Evolutionary conservation across 2,797 vertebrate species (phyloP), one percentile per base, ranked within the genome.

Genomic region (Pipistrellus pygmaeus): DNA sequence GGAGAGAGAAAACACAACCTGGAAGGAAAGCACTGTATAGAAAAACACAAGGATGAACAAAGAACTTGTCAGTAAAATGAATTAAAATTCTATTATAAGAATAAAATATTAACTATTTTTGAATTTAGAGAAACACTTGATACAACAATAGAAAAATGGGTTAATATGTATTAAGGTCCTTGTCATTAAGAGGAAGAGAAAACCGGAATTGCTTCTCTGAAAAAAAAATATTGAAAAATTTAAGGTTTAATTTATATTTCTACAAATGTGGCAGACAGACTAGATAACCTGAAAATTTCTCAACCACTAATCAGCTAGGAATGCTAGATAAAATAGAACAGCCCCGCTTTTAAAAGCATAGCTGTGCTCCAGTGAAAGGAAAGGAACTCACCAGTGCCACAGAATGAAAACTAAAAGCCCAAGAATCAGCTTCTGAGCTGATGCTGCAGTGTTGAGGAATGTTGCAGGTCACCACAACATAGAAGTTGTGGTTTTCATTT

Each of bases 31-130:
- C 30, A 83, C 25, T 9, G 20, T 25, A 62, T n/a, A 62, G 32
- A 60, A 82, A 96, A 80, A 48, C 27, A 62, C 35, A 77, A 88
- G 68, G 14, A 23, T 85, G 12, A 89, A 60, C 35, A 66, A 81
- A 86, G 38, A 85, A 32, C 23, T 82, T 55, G 12, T 60, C 77
- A 88, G 20, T 69, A 93, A 92, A 95, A 75, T 27, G 30, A 90
- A 69, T 62, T 53, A n/a, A 69, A 23, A 35, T 89, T 80, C 27
- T 64, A 71, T 53, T 68, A 86, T 62, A 64, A 62, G 90, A 62
- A 51, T 55, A 55, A 82, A 71, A 82, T 69, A 77, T 78, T 78
- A 83, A 51, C 17, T 95, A 35, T 32, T 57, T 75, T 55, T 77
- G 21, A 82, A 14, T 93, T 83, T 53, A 75, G 53, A 21, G 17